phyloP scores from a whole-genome alignment of 2,113 vertebrate genomes.

The Gobio gobio region DNA sequence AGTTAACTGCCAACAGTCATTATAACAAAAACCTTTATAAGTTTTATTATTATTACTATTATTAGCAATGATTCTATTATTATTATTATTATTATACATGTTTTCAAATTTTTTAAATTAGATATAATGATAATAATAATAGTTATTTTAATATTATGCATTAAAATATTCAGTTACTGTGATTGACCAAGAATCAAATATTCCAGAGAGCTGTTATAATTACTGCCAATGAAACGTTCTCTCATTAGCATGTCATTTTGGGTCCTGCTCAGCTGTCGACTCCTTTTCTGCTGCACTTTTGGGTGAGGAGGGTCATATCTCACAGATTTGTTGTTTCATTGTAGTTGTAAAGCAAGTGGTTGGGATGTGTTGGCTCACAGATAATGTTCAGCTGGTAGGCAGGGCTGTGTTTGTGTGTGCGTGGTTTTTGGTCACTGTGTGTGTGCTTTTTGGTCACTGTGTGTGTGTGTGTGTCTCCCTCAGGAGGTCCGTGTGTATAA shows the following conservation, averaged over 20 bases:
- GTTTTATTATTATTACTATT: too few relatives aligned
- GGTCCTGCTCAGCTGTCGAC: not conserved
- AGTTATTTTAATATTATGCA: too few relatives aligned
- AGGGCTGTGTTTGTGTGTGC: not conserved
- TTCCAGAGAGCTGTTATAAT: too few relatives aligned
- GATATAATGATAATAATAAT: too few relatives aligned
- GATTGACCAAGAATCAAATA: too few relatives aligned
- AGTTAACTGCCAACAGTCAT: too few relatives aligned
- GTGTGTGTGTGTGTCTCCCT: not conserved
- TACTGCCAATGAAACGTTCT: too few relatives aligned
- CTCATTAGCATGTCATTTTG: not conserved
- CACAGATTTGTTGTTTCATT: not conserved
- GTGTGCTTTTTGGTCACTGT: not conserved
- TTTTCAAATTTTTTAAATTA: too few relatives aligned
- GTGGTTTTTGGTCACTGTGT: not conserved
- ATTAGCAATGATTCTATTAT: too few relatives aligned
- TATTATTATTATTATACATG: too few relatives aligned
- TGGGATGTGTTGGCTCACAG: not conserved
- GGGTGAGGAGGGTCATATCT: not conserved
- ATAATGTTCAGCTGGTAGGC: not conserved
- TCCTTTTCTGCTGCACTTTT: not conserved
- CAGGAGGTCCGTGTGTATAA: conserved; percentile 89
- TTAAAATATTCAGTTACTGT: too few relatives aligned
- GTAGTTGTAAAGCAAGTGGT: not conserved
- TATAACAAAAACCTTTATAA: too few relatives aligned